Base-by-base conservation (phyloP, 2,888 invertebrate species). In the Drosophila imparisetae region DNA sequence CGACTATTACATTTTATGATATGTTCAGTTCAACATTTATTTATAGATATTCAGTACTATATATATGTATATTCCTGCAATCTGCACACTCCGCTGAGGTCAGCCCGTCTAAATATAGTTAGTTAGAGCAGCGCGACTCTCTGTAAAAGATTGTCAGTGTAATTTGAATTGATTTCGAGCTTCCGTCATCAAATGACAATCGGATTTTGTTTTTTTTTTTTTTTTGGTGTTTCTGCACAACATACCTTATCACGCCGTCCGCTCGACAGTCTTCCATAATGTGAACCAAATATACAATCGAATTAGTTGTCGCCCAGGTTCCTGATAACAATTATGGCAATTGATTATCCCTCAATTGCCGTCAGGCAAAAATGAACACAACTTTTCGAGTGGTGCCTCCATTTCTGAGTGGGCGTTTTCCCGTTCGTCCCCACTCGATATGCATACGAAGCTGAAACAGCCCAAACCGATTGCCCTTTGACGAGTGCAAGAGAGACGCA, bases 271-370 rank as follows among this genome's bases (percentile, higher is more conserved):
- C 62, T n/a, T 30, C 30, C 50, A 63, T 67, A 52, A 59, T 36
- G 54, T 30, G 13, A 29, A 24, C 34, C 61, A 32, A 45, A 66
- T 74, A 64, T 57, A 71, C 62, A 79, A 84, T 72, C 82, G 71
- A 74, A 88, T 86, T 88, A 75, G 70, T 71, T 85, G 83, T 88
- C 77, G 72, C 50, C 72, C 70, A 50, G 78, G 29, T 62, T 50
- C 49, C 68, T 64, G 83, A 83, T 81, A 83, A 81, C 75, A 78
- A 81, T 79, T 75, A 72, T 62, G 61, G 78, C 90, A 90, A 90
- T 90, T 82, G 83, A 86, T 74, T 89, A 58, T 66, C 57, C 48
- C 68, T 69, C 68, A 58, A 83, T 83, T 80, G 83, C 69, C 55
- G 52, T 30, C 34, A 54, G 55, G 15, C 52, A 6, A 3, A n/a